A percentile compares a stretch with the other conserved stretches of the same genome.
These are phyloP conservation scores for Botia almorhae DNA, from an alignment of 2,797 vertebrate genomes.

Conservation along the genomic window DNA sequence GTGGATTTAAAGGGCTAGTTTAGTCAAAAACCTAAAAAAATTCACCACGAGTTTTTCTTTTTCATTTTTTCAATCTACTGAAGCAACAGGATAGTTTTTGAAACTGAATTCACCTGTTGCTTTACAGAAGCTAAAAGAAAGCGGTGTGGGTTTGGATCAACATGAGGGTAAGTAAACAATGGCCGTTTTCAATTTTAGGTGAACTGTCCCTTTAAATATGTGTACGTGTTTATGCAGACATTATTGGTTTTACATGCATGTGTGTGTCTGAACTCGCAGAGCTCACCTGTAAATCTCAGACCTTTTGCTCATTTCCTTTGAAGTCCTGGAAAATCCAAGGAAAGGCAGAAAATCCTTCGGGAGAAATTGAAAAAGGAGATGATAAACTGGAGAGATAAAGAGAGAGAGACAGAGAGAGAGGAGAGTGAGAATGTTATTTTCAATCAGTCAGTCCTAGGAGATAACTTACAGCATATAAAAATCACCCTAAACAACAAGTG, in stretches of 20 bases:
- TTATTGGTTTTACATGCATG: background rate
- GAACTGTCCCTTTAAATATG: background rate
- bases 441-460: slow-evolving; percentile 38
- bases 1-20: background rate
- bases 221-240: background rate
- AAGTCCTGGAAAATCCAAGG: background rate
- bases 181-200: background rate
- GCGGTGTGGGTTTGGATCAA: too few species aligned
- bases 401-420: background rate
- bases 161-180: too few species aligned
- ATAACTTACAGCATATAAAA: slow-evolving; percentile 45
- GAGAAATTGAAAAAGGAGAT: slow-evolving; percentile 21
- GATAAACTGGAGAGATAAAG: slow-evolving; percentile 6
- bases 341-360: slow-evolving; percentile 14
- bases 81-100: too few species aligned
- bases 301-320: background rate
- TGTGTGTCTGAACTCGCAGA: background rate
- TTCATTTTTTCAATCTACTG: too few species aligned
- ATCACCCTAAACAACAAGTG: slow-evolving; percentile 46
- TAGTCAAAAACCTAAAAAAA: background rate
- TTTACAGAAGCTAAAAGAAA: too few species aligned
- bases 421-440: slow-evolving; percentile 23
- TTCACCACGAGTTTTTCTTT: too few species aligned
- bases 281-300: slow-evolving; percentile 18
- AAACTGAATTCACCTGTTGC: too few species aligned